Base-by-base conservation (phyloP, 1,140 invertebrate species). In the Ceratoteleas bidentatus region DNA sequence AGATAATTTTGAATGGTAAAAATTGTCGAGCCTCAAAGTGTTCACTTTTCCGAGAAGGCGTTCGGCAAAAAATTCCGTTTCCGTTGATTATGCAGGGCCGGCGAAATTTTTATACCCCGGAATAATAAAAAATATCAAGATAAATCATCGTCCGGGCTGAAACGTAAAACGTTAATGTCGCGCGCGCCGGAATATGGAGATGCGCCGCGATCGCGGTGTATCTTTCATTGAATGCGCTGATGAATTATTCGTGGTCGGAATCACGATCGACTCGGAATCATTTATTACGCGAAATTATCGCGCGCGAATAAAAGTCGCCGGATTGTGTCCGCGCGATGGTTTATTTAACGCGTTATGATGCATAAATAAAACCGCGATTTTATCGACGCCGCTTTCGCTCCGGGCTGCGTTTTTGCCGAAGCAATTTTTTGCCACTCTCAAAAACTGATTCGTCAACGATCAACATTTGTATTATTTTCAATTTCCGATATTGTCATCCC, bases 161-260 rank as follows among this genome's bases (percentile, higher is more conserved):
- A 50, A 52, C 49, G 40, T 36, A 57, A 68, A 49, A 7, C 43
- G 54, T 58, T 69, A 60, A 69, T 60, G 66, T 69, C 45, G 66
- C 40, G 66, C 40, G 47, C 14, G 32, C 50, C 40, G 33, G 43
- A 60, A 69, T 50, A 60, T 60, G 66, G 53, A 52, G 32, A 68
- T 68, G 16, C 50, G 9, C 36, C 43, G 56, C 24, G 38, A 68
- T 49, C 43, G 13, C 0, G 64, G 5, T 57, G 36, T 47, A 40
- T 45, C 38, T 11, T 9, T 49, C n/a, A 40, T 53, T 60, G 56
- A 57, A 47, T 14, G 14, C 45, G 6, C 40, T 34, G 54, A 69
- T 60, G 52, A 58, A 69, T 69, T 69, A 60, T 69, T 58, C 45
- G 40, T 50, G 40, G 45, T 60, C 52, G 49, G 36, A 69, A 69